A percentile compares a stretch with the other conserved stretches of the same genome.
phyloP scores from a whole-genome alignment of 1,140 invertebrate species.

The Drosophila mauritiana region DNA sequence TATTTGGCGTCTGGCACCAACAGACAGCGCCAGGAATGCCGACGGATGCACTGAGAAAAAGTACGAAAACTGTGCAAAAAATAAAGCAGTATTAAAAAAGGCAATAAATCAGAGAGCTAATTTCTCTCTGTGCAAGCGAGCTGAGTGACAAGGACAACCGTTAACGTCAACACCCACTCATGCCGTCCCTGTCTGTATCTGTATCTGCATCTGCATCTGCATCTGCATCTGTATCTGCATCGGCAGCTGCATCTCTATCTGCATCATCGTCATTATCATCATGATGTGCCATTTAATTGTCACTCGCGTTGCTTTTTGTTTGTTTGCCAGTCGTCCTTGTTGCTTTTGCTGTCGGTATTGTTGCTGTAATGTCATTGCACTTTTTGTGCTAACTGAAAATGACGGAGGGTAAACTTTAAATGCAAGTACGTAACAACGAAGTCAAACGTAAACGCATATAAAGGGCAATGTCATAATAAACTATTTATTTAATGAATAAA shows the following conservation, averaged over 20 bases:
- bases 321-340: constrained; percentile 24
- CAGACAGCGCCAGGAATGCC: constrained; percentile 32
- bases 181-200: constrained; percentile 6
- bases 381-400: constrained; percentile 48
- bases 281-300: constrained; percentile 68
- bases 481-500: too few species aligned
- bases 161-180: constrained; percentile 10
- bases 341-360: constrained; percentile 13
- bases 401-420: constrained; percentile 12
- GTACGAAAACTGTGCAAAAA: not conserved
- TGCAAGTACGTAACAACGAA: not conserved
- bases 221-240: constrained; percentile 6
- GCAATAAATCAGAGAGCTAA: too few species aligned
- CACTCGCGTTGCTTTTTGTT: constrained; percentile 48
- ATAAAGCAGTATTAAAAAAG: not conserved
- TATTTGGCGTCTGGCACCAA: constrained; percentile 77
- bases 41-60: constrained; percentile 7
- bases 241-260: constrained; percentile 13
- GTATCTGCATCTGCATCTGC: not conserved
- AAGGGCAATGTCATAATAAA: not conserved
- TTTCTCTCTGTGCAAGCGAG: constrained; percentile 6
- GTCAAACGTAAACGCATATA: not conserved
- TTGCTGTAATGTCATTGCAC: constrained; percentile 71
- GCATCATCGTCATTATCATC: constrained; percentile 27
- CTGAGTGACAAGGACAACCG: constrained; percentile 42